A percentile compares a stretch with the other conserved stretches of the same genome.
Conservation (phyloP, 2,888 invertebrate species). For the Neoascia interrupta region DNA sequence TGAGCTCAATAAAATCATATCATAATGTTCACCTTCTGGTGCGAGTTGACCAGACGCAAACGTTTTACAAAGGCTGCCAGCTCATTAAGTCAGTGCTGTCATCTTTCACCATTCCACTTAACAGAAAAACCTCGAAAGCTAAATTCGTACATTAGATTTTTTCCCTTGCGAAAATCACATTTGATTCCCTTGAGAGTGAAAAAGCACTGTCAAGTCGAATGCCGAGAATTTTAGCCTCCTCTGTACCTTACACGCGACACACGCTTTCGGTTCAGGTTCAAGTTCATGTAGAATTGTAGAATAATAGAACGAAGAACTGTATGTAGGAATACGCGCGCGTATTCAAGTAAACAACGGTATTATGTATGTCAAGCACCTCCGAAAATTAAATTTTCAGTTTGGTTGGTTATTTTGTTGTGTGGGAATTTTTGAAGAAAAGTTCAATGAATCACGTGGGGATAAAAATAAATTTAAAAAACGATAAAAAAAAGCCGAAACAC, state of each 20-base stretch:
- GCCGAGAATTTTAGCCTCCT: not conserved
- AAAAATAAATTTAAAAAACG: not conserved
- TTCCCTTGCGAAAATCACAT: too few species aligned
- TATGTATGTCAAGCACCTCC: constrained; percentile 24
- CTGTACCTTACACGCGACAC: too few species aligned
- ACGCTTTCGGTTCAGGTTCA: constrained; percentile 23
- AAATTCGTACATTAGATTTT: too few species aligned
- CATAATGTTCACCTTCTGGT: too few species aligned
- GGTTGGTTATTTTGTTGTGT: constrained; percentile 7
- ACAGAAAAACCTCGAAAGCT: too few species aligned
- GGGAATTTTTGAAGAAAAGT: constrained; percentile 26
- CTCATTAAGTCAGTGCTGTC: too few species aligned
- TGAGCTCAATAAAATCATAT: too few species aligned
- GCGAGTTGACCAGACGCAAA: too few species aligned
- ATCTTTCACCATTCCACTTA: too few species aligned
- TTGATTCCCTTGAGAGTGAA: not conserved
- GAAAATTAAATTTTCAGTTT: not conserved
- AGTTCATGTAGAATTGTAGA: constrained; percentile 9
- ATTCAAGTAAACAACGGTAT: not conserved
- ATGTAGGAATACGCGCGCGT: not conserved
- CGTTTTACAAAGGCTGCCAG: too few species aligned
- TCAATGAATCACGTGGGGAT: constrained; percentile 37
- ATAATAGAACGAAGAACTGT: not conserved
- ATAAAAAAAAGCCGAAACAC: not conserved
- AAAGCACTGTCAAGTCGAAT: not conserved